A percentile compares a stretch with the other conserved stretches of the same genome.
Conservation (phyloP, 1,140 invertebrate species). For the Palaemon carinicauda region DNA sequence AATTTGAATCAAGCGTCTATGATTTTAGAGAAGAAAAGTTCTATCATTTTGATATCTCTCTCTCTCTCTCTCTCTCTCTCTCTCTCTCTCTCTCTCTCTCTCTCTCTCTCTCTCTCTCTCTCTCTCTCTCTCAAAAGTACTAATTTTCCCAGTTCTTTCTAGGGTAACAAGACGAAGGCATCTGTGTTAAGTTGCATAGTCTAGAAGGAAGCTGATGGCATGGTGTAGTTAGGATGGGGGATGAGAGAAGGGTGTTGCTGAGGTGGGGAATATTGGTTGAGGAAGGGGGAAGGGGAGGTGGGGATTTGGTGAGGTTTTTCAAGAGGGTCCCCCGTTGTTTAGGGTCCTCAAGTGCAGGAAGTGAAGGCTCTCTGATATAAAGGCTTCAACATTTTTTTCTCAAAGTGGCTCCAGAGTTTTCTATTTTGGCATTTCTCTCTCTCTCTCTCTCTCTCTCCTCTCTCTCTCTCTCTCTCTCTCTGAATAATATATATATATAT, state of each 20-base stretch:
- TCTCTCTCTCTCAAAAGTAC: neutral
- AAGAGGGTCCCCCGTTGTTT: neutral
- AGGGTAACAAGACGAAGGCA: no score
- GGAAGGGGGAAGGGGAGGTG: neutral
- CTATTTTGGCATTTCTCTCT: neutral
- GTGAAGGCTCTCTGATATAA: no score
- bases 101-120: constrained; percentile 17
- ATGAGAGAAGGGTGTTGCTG: neutral
- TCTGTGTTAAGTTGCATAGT: no score
- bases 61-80: constrained; percentile 3
- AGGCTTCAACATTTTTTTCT: neutral
- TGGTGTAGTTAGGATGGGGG: neutral
- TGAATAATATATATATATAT: no score
- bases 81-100: constrained; percentile 18
- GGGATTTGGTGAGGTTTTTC: neutral
- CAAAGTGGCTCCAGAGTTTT: neutral
- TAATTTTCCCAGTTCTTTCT: neutral
- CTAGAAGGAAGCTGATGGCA: neutral
- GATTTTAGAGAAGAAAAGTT: no score
- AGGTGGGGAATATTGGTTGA: neutral
- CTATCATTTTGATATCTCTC: no score
- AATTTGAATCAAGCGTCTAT: no score
- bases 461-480: neutral
- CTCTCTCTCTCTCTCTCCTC: neutral
- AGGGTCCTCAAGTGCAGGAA: no score